phyloP scores from a whole-genome alignment of 2,113 vertebrate genomes.

The Myiagra hebetior region DNA sequence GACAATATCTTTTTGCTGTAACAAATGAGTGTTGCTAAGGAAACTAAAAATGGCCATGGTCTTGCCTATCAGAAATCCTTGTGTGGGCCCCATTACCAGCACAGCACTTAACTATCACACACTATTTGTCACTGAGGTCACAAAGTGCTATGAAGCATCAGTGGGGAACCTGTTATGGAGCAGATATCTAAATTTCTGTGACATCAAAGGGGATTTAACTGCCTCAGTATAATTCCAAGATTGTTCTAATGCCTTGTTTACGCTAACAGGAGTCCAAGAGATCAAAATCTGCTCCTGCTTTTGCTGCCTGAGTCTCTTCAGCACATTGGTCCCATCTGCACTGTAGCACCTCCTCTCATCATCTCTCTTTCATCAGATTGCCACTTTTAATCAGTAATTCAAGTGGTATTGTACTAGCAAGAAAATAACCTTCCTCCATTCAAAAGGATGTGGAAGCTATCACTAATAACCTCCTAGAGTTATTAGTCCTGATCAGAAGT shows the following conservation, averaged over 20 bases:
- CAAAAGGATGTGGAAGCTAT: background rate
- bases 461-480: background rate
- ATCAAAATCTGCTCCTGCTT: background rate
- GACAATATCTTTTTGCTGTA: background rate
- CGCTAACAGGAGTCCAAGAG: background rate
- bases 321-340: background rate
- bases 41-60: background rate
- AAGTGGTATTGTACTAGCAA: background rate
- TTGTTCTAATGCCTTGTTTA: background rate
- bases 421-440: background rate
- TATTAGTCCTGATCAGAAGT: background rate
- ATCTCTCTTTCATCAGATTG: background rate
- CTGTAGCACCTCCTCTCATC: background rate
- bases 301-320: background rate
- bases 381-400: constrained; percentile 20
- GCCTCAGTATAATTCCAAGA: background rate
- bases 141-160: background rate
- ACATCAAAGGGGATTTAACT: background rate
- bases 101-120: background rate
- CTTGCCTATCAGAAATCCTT: background rate
- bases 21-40: background rate
- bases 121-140: background rate
- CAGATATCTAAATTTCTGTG: background rate
- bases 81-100: background rate
- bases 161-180: background rate